Base-by-base conservation (phyloP, 2,797 vertebrate genomes). In the Syngnathus acus region DNA sequence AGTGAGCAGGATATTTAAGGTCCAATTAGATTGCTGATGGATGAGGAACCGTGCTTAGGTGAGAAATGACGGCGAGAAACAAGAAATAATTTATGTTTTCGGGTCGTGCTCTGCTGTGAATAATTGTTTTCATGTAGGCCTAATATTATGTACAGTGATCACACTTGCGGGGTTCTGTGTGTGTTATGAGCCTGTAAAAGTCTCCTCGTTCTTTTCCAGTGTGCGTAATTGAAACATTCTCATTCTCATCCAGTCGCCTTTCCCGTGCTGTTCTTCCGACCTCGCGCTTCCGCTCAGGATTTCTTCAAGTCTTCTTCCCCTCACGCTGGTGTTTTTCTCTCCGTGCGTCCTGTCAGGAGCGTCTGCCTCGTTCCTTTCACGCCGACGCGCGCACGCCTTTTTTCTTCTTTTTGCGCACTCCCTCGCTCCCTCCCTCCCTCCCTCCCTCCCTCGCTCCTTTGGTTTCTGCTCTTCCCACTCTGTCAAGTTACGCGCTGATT, bases 21-120 rank as follows among this genome's bases (percentile, higher is more conserved):
- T 84, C 76, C 79, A 79, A 84, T 84, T 78, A 81, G 77, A 80
- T 75, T 81, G 75, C 67, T 38, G 72, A 72, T 69, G 78, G 78
- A 76, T 72, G 80, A 53, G 17, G 69, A 67, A 71, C 66, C 16
- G 65, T 9, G 63, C 67, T 68, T 9, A 48, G 70, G 72, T 73
- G 73, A 73, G 37, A 38, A 64, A 64, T 38, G 47, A 11, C 43
- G 16, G 10, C 42, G 4, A 19, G 42, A 48, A 32, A 14, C 40
- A 45, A 17, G 26, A 48, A 17, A 48, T 45, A 13, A 3, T 50
- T 62, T 48, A 10, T 40, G 19, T 5, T n/a, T 62, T 62, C 6
- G 39, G 38, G 38, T 39, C 26, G 72, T 50, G 16, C 64, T 72
- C 67, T 84, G 76, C 77, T 83, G 39, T 42, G 43, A 37, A 32